Evolutionary conservation across 2,797 vertebrate species (phyloP), one percentile per base, ranked within the genome.

Genomic region (Anguilla anguilla): DNA sequence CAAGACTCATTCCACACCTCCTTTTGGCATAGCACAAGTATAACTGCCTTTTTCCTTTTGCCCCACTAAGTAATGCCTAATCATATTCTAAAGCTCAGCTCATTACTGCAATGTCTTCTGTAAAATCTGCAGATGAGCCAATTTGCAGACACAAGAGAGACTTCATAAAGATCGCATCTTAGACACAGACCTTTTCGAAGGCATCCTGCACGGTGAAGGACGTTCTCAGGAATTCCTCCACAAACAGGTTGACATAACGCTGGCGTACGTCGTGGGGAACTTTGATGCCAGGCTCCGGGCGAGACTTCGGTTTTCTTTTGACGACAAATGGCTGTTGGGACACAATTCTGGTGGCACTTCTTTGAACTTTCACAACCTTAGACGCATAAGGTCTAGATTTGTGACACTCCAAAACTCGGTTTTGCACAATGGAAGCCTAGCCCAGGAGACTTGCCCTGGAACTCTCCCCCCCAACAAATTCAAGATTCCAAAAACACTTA

Each of bases 211-310:
- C 92, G 19, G 95, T 96, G 79, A 91, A 74, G 46, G 94, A 95
- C 0, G 91, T 95, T 94, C 95, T 96, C 86, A 97, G 91, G 90
- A 96, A 96, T 91, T 97, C 97, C 89, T 97, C 94, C 1, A 96
- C 95, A 87, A 97, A 97, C 82, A 95, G 90, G 87, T 92, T 95
- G 28, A 97, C 89, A 2, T 97, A 98, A 25, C 93, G 91, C 88
- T 97, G 96, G 2, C 97, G 94, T 57, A 95, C 92, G 85, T 97
- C 96, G 39, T 95, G 94, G 0, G 97, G 96, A 4, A 98, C 96
- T 94, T 97, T 97, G 55, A 92, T 91, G 86, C 92, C 91, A 0
- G 91, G 22, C 83, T 96, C 94, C 1, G 43, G 61, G 55, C 91
- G 91, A 83, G 91, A 87, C 89, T 93, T 95, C 61, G 89, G 35